Conservation (phyloP, 2,113 vertebrate genomes). For the Pipra filicauda region DNA sequence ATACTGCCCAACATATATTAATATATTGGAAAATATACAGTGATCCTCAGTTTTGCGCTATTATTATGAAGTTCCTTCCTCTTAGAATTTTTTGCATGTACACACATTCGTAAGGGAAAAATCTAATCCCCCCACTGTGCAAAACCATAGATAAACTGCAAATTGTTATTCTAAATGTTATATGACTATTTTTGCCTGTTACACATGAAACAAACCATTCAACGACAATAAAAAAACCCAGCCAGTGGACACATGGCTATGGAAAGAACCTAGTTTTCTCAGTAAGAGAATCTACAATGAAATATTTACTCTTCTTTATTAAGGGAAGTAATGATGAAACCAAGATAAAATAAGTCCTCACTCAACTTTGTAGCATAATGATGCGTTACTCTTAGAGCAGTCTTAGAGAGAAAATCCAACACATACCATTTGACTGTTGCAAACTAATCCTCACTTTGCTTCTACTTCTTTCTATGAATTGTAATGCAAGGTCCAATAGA, state of each 20-base stretch:
- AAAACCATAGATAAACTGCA: background rate
- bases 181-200: background rate
- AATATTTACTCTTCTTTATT: conserved; percentile 12
- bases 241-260: background rate
- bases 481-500: conserved; percentile 60
- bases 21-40: background rate
- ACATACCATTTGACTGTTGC: conserved; percentile 77
- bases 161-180: background rate
- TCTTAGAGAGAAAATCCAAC: conserved; percentile 69
- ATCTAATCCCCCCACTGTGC: background rate
- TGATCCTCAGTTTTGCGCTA: background rate
- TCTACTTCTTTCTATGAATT: conserved; percentile 66
- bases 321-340: conserved; percentile 27
- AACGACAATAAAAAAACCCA: accelerated
- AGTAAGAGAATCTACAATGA: background rate
- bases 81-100: background rate
- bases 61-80: background rate
- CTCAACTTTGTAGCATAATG: conserved; percentile 38
- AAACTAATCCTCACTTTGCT: conserved; percentile 73
- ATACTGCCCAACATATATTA: background rate
- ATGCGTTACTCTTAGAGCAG: conserved; percentile 1
- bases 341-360: conserved; percentile 31
- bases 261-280: background rate
- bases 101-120: background rate
- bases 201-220: background rate